Conservation (phyloP, 2,888 invertebrate genomes). For the Sycophila texana region DNA sequence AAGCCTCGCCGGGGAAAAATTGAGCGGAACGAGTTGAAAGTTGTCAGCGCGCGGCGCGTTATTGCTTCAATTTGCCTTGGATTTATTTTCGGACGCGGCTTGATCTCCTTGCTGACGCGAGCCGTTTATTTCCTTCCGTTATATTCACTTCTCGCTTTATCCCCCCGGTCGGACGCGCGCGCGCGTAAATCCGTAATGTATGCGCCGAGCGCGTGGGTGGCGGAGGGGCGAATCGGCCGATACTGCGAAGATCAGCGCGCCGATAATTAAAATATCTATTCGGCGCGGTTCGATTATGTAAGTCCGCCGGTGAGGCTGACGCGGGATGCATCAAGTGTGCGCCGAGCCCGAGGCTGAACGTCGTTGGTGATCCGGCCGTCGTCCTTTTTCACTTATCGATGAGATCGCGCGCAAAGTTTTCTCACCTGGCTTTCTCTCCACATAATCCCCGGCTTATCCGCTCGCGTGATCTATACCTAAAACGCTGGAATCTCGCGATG, state of each 20-base stretch:
- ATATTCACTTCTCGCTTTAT: slow-evolving; percentile 18
- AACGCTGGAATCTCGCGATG: slow-evolving; percentile 12
- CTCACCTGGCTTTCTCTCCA: slow-evolving; percentile 44
- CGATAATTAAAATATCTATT: slow-evolving; percentile 71
- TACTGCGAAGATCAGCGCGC: slow-evolving; percentile 63
- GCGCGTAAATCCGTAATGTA: slow-evolving; percentile 18
- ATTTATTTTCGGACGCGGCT: slow-evolving; percentile 42
- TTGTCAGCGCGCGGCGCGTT: slow-evolving; percentile 46
- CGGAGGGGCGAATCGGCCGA: slow-evolving; percentile 54
- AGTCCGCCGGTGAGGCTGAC: slow-evolving; percentile 41
- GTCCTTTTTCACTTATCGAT: slow-evolving; percentile 55
- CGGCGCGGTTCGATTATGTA: slow-evolving; percentile 65
- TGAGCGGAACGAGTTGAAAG: slow-evolving; percentile 49
- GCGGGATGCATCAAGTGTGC: neutral
- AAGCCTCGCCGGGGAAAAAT: slow-evolving; percentile 41
- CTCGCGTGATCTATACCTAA: slow-evolving; percentile 58
- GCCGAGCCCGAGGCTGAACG: slow-evolving; percentile 67
- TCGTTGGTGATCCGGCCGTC: slow-evolving; percentile 71
- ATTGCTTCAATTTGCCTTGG: slow-evolving; percentile 43
- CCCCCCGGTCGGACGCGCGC: neutral
- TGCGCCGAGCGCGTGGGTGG: slow-evolving; percentile 51
- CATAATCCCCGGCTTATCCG: slow-evolving; percentile 61
- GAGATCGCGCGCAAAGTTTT: slow-evolving; percentile 54
- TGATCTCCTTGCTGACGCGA: slow-evolving; percentile 30
- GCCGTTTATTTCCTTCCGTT: slow-evolving; percentile 35